phyloP scores from a whole-genome alignment of 2,797 vertebrate genomes.

The Pangasius macronema region DNA sequence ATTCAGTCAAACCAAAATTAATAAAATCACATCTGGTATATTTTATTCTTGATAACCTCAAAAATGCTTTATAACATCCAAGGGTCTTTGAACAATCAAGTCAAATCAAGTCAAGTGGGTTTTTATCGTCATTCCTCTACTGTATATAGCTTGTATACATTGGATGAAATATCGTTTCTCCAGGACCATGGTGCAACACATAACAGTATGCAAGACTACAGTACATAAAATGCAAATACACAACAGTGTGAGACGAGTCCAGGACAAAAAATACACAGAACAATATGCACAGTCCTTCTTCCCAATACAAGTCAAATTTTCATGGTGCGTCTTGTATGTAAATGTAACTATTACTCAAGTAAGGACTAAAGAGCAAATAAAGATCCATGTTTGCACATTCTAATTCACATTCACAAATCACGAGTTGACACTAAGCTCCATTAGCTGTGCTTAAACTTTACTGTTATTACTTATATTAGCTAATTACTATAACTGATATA shows the following conservation, averaged over 20 bases:
- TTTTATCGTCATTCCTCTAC: background rate
- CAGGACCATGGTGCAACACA: background rate
- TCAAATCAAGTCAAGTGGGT: background rate
- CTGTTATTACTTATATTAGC: no score
- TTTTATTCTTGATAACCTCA: background rate
- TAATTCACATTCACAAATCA: background rate
- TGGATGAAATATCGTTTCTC: background rate
- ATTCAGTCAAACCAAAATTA: background rate
- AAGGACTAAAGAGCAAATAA: background rate
- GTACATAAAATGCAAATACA: background rate
- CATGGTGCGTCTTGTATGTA: background rate
- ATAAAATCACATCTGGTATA: background rate
- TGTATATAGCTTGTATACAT: background rate
- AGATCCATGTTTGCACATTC: background rate
- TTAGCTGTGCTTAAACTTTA: background rate
- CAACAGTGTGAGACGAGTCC: background rate
- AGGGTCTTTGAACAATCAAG: background rate
- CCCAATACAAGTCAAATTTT: background rate
- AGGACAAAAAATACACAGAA: background rate
- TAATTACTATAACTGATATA: no score
- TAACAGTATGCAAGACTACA: background rate
- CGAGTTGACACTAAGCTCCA: background rate
- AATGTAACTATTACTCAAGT: background rate
- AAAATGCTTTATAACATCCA: background rate
- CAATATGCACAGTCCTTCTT: background rate